Base-by-base conservation (phyloP, 2,888 invertebrate species). In the Prenolepis imparis region DNA sequence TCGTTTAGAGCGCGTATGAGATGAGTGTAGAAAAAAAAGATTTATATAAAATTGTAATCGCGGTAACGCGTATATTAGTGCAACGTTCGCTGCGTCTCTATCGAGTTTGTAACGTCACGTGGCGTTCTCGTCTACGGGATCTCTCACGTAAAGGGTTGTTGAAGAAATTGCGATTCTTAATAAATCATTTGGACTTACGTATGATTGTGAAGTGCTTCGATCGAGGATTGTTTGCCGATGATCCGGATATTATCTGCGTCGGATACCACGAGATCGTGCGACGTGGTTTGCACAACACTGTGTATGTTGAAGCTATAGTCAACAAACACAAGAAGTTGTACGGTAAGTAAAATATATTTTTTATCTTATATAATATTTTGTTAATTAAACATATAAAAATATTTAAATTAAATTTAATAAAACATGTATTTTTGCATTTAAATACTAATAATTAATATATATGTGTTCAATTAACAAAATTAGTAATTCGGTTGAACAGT, bases 131-230 rank as follows among this genome's bases (percentile, higher is more conserved):
- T 5, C 21, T 80, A 4, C 15, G 5, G 3, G 18, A 0, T 11
- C 59, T 80, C 0, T n/a, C 78, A 8, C 57, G 74, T 1, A 32
- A 21, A 3, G 59, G 59, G 0, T 6, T 80, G 0, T 9, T 80
- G 59, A 44, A 44, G 74, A 80, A 73, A 18, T 1, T 80, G n/a
- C 57, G 18, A 12, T 59, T 48, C 6, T 28, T 80, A 1, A 74
- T 80, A 8, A 80, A 80, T 32, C 78, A 80, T 3, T 18, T 72
- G 74, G 44, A 73, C 32, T 36, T 80, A 6, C 21, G 78, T 18
- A 80, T 8, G 28, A 80, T 80, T 3, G 59, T 73, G 8, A 72
- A 59, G 44, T 80, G 78, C 3, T 80, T 80, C 32, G 36, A 80
- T n/a, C 21, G 9, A 0, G 32, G 57, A 12, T 5, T 80, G 9